Conservation (phyloP, 2,888 invertebrate species). For the Dasypogon diadema region DNA sequence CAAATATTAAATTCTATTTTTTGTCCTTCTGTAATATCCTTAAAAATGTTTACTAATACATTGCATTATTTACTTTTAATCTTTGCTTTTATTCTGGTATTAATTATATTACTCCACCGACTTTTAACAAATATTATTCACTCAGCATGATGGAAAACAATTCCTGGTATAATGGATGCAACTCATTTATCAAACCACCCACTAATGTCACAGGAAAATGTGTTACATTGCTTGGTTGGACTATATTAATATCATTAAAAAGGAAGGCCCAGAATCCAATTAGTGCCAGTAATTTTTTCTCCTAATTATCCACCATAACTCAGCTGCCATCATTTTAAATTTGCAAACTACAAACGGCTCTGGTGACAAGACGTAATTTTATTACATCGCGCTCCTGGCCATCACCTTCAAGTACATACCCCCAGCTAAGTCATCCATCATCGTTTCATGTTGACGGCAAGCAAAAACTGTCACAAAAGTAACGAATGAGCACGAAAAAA, state of each 20-base stretch:
- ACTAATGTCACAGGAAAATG: too few species aligned
- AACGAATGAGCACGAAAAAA: constrained; percentile 54
- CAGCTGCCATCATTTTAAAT: constrained; percentile 45
- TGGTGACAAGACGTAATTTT: constrained; percentile 55
- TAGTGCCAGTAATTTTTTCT: constrained; percentile 53
- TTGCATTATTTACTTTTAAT: too few species aligned
- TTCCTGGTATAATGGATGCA: too few species aligned
- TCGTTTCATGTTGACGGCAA: constrained; percentile 53
- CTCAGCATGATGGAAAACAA: too few species aligned
- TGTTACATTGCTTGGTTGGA: too few species aligned
- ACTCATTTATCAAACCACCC: too few species aligned
- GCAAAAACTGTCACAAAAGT: constrained; percentile 54
- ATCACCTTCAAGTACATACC: constrained; percentile 36
- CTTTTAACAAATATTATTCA: too few species aligned
- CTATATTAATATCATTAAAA: not conserved
- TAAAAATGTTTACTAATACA: too few species aligned
- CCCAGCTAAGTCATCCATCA: constrained; percentile 51
- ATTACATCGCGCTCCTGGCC: constrained; percentile 45
- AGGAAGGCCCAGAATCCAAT: constrained; percentile 40
- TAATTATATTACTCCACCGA: too few species aligned
- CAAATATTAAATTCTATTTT: too few species aligned
- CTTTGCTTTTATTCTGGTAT: too few species aligned
- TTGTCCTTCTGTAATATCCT: too few species aligned
- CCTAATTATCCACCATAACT: constrained; percentile 53
- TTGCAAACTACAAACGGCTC: constrained; percentile 52